Base-by-base conservation (phyloP, 2,888 invertebrate genomes). In the Megastigmus dorsalis region DNA sequence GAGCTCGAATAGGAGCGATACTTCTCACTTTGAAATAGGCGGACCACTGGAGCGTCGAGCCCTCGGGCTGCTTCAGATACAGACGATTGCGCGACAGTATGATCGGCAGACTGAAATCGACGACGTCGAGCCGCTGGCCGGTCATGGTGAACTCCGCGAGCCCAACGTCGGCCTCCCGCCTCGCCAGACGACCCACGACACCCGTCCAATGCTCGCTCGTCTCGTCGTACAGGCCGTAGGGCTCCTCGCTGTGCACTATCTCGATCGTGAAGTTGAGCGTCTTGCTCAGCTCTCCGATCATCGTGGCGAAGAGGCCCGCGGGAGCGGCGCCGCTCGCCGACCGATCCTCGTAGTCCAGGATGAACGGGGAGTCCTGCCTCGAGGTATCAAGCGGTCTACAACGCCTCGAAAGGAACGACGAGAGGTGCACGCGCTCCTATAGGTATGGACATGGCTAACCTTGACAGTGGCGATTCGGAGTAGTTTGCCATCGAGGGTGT, bases 31-130 rank as follows among this genome's bases (percentile, higher is more conserved):
- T 55, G 50, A 82, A 78, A 59, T 82, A 80, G 5, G 78, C 77
- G 10, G 75, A 75, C 82, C 80, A 82, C 10, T 78, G 73, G 1
- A 82, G 62, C 0, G 36, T 68, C 2, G 75, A 73, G 26, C 59
- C 63, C 41, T 75, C 65, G 0, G 77, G 79, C 54, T 77, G 59
- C 55, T 48, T 78, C n/a, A 82, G 57, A 41, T 79, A 80, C 26
- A 82, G 60, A 23, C 68, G 55, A 36, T 72, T 74, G 18, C 75
- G 43, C 1, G 78, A 71, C 4, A 69, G 18, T 28, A 80, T 52
- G 28, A 83, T 70, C 0, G 83, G 82, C 3, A 77, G 6, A 1
- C 82, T 79, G 62, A 81, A 84, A 54, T 83, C 84, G 4, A 83
- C 74, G 10, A 48, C 74, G 4, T 76, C 63, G 26, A 79, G 59